Conservation (phyloP, 2,888 invertebrate species). For the Euclidia mi region DNA sequence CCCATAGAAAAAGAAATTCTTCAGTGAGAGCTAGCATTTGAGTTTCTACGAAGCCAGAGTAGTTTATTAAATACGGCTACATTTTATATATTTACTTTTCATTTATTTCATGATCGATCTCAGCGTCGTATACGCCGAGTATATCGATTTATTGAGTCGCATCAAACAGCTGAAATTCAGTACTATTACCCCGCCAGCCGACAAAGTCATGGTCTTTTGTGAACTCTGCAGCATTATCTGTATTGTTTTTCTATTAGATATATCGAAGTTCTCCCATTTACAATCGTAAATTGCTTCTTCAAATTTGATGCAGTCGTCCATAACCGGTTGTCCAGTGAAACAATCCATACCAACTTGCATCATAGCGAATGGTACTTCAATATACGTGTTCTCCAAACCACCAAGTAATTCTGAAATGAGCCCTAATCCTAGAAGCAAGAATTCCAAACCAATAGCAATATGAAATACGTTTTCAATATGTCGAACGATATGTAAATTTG, state of each 20-base stretch:
- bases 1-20: background rate
- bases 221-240: conserved; percentile 69
- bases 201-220: conserved; percentile 69
- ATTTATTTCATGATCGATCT: conserved; percentile 51
- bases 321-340: conserved; percentile 56
- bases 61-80: background rate
- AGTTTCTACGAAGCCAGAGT: no score
- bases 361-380: conserved; percentile 60
- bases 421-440: no score
- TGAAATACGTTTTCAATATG: no score
- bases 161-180: conserved; percentile 68
- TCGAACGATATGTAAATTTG: no score
- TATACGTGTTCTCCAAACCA: no score
- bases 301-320: conserved; percentile 54
- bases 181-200: conserved; percentile 70
- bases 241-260: conserved; percentile 56
- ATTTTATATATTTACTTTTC: background rate
- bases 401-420: no score
- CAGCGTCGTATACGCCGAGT: conserved; percentile 74
- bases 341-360: conserved; percentile 64
- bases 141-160: conserved; percentile 67
- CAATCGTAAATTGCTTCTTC: conserved; percentile 56
- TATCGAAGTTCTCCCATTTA: conserved; percentile 59
- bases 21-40: no score
- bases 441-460: no score